phyloP scores from a whole-genome alignment of 2,797 vertebrate genomes.

The Takifugu ocellatus region DNA sequence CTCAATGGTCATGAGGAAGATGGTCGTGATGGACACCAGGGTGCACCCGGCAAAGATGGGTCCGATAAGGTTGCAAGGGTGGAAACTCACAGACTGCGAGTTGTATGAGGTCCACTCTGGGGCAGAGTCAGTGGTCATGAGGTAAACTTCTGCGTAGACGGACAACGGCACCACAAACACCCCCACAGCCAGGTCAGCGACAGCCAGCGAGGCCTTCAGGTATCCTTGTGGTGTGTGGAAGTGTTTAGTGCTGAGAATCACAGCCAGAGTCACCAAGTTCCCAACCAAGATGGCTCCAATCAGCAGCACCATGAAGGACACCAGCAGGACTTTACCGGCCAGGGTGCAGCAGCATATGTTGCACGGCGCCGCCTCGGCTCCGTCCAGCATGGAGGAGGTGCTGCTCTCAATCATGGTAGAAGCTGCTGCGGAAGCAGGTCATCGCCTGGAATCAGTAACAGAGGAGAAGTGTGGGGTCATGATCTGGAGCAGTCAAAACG shows the following conservation, averaged over 20 bases:
- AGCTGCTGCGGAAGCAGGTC: neutral
- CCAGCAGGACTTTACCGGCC: slow-evolving; percentile 67
- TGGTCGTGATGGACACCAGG: slow-evolving; percentile 79
- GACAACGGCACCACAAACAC: slow-evolving; percentile 77
- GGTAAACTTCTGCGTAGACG: slow-evolving; percentile 73
- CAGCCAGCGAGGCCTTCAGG: slow-evolving; percentile 78
- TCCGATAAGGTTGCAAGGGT: slow-evolving; percentile 76
- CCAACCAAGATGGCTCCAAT: slow-evolving; percentile 74
- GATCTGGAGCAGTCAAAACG: neutral
- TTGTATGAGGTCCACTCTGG: slow-evolving; percentile 65
- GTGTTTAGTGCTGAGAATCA: slow-evolving; percentile 73
- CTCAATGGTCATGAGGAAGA: slow-evolving; percentile 78
- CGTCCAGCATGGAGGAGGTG: slow-evolving; percentile 39
- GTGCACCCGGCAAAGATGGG: slow-evolving; percentile 81
- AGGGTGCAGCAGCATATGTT: slow-evolving; percentile 74
- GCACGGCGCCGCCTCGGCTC: slow-evolving; percentile 52
- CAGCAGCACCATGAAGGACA: slow-evolving; percentile 77
- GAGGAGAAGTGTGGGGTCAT: neutral
- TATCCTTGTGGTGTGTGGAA: slow-evolving; percentile 79
- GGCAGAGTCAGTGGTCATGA: slow-evolving; percentile 58
- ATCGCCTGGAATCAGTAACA: slow-evolving; percentile 21
- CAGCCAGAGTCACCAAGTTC: slow-evolving; percentile 76
- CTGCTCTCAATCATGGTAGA: slow-evolving; percentile 41
- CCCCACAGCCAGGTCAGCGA: slow-evolving; percentile 78
- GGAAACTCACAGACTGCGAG: slow-evolving; percentile 65